Conservation (phyloP, 2,797 vertebrate genomes). For the Coendou prehensilis region DNA sequence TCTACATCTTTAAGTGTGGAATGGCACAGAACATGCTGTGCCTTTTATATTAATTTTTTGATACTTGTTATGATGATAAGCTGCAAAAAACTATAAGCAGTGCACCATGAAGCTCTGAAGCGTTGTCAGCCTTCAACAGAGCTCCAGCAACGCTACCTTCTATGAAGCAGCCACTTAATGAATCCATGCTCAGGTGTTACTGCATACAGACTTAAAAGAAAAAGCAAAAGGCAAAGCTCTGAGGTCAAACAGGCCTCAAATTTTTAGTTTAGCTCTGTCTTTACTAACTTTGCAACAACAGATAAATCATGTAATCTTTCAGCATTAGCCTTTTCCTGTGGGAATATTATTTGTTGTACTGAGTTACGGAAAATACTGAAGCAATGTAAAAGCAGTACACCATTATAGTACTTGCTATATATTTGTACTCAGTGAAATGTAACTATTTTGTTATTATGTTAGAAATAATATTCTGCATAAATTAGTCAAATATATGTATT, state of each 20-base stretch:
- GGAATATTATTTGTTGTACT: background rate
- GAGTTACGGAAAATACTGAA: background rate
- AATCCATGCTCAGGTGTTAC: background rate
- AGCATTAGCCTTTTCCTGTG: background rate
- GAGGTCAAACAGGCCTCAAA: background rate
- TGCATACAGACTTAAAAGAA: background rate
- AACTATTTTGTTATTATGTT: background rate
- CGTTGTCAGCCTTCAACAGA: background rate
- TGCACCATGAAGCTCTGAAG: background rate
- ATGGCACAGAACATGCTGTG: background rate
- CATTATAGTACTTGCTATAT: background rate
- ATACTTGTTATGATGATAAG: background rate
- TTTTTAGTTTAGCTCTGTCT: background rate
- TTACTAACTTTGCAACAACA: background rate
- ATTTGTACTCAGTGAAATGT: background rate
- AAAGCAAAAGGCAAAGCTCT: background rate
- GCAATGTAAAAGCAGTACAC: background rate
- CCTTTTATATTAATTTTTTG: background rate
- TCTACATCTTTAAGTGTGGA: background rate
- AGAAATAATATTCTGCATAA: background rate
- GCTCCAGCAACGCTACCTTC: background rate
- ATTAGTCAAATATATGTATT: background rate
- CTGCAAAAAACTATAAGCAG: background rate
- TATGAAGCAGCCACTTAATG: background rate
- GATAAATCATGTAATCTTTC: background rate